phyloP scores from a whole-genome alignment of 2,888 invertebrate species.

The Spilarctia lutea region DNA sequence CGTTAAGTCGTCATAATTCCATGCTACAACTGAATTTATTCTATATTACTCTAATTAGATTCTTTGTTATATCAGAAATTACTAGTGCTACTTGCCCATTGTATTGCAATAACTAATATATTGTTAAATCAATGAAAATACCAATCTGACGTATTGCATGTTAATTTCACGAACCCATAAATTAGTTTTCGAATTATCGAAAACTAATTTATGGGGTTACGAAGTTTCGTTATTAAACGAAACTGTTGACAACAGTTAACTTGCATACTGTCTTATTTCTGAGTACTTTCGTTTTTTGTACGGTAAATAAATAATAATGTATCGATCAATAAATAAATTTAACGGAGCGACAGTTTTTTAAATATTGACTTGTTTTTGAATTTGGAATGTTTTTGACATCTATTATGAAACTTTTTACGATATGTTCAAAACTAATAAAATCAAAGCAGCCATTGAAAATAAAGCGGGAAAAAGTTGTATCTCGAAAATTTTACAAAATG shows the following conservation, averaged over 20 bases:
- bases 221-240: no score
- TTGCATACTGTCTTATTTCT: no score
- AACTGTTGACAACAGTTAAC: no score
- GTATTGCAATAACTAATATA: not conserved
- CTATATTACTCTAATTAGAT: not conserved
- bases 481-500: no score
- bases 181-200: no score
- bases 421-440: not conserved
- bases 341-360: not conserved
- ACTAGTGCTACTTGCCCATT: not conserved
- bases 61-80: not conserved
- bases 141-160: not conserved
- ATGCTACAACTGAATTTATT: not conserved
- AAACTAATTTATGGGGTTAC: no score
- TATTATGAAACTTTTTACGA: not conserved
- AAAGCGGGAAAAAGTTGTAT: no score
- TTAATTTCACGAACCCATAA: not conserved
- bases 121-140: not conserved
- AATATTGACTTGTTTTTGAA: not conserved
- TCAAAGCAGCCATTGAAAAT: not conserved
- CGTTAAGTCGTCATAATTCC: not conserved
- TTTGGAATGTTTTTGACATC: not conserved
- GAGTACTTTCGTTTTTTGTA: not conserved
- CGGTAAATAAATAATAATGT: not conserved
- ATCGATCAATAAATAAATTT: not conserved